Base-by-base conservation (phyloP, 1,140 invertebrate genomes). In the Drosophila guanche region DNA sequence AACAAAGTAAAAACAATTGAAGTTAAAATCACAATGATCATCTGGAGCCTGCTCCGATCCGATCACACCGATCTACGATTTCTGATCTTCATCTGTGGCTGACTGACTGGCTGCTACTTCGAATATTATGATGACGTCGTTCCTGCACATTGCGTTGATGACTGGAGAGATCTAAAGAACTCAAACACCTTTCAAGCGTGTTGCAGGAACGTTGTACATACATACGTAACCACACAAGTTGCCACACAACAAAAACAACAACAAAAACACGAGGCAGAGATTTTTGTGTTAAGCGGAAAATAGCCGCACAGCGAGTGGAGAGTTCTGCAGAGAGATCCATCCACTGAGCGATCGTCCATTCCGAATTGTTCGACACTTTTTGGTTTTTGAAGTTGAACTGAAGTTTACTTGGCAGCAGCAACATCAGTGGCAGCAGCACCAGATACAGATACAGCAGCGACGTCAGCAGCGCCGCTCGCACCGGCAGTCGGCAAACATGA, bases 121-220 rank as follows among this genome's bases (percentile, higher is more conserved):
- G 46, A 40, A 56, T 67, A 56, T 46, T 60, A 73, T 73, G 70
- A 74, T 73, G 70, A 72, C 70, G 70, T 73, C 68, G 70, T 27
- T 33, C 53, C 37, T 63, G 72, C 72, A 33, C 29, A 63, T 68
- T 68, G 65, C 72, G 76, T 71, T 74, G 81, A 86, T 86, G 81
- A 86, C 81, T 86, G 73, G 73, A 86, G 81, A 86, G 81, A 86
- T 86, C 81, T 88, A 86, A 86, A 86, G 81, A 86, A 88, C 81
- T 86, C 81, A 86, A 86, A 86, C 81, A 86, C 81, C 77, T 86
- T 86, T 86, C 81, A 86, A 77, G 75, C 75, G 75, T 70, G 42
- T 33, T 27, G 33, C 45, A 10, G 33, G 46, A 25, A 67, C 16
- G 16, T n/a, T n/a, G n/a, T n/a, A n/a, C n/a, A n/a, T 20, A 20